Evolutionary conservation across 2,888 invertebrate genomes (phyloP).

Genomic region (Parthenolecanium corni): DNA sequence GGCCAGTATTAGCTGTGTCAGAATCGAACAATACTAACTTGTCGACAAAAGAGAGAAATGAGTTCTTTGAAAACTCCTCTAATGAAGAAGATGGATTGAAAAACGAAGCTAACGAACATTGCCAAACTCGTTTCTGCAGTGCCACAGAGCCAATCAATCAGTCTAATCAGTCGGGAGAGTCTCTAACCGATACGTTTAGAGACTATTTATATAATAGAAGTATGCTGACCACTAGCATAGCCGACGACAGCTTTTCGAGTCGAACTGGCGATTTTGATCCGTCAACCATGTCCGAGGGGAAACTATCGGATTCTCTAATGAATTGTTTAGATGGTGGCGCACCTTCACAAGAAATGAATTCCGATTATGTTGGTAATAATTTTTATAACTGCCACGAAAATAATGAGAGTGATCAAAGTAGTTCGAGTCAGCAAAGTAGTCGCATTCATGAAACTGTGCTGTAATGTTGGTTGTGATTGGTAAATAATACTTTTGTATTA

Average conservation of each 20-base stretch:
- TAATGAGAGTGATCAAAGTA: neutral
- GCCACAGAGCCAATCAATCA: constrained; percentile 6
- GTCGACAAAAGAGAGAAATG: constrained; percentile 1
- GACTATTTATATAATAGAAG: constrained; percentile 65
- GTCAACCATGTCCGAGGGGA: constrained; percentile 41
- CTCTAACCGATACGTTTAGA: constrained; percentile 44
- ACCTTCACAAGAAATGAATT: constrained; percentile 35
- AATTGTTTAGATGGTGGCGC: constrained; percentile 63
- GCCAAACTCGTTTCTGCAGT: neutral
- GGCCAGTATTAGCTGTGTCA: constrained; percentile 67
- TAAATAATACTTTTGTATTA: too few relatives aligned
- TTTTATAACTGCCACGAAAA: constrained; percentile 14
- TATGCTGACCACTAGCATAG: constrained; percentile 60
- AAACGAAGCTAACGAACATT: neutral
- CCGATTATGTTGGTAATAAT: neutral
- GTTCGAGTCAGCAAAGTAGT: neutral
- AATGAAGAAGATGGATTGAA: neutral
- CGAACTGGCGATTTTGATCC: constrained; percentile 58
- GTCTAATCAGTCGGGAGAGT: constrained; percentile 32
- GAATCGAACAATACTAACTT: constrained; percentile 37
- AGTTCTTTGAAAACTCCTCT: neutral
- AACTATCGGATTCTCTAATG: constrained; percentile 53
- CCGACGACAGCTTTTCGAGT: constrained; percentile 67
- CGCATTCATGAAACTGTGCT: constrained; percentile 20
- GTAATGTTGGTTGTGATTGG: neutral